A percentile compares a stretch with the other conserved stretches of the same genome.
Evolutionary conservation across 2,888 invertebrate genomes (phyloP).

Genomic region (Lycophotia porphyrea): DNA sequence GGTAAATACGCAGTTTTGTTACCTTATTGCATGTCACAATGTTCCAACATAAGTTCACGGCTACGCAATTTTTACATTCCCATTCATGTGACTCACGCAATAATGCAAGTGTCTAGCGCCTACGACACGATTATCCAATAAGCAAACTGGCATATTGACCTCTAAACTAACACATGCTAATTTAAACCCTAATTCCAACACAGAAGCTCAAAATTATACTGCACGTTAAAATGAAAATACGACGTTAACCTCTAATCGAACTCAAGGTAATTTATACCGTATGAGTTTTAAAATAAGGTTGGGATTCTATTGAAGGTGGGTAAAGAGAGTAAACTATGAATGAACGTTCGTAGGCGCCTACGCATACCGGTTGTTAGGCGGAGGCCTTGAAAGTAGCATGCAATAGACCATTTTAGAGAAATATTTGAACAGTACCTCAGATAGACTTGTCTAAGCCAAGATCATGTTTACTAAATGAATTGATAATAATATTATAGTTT

Average conservation of each 20-base stretch:
- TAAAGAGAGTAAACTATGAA: constrained; percentile 69
- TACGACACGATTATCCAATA: constrained; percentile 75
- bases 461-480: not conserved
- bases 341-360: constrained; percentile 74
- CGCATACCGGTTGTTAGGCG: constrained; percentile 64
- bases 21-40: not conserved
- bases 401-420: constrained; percentile 51
- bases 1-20: too few species aligned
- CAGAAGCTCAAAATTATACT: constrained; percentile 11
- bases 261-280: constrained; percentile 18
- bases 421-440: constrained; percentile 41
- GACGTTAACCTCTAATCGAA: constrained; percentile 43
- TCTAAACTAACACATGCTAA: constrained; percentile 40
- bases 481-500: not conserved
- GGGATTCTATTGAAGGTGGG: constrained; percentile 22
- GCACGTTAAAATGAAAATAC: constrained; percentile 23
- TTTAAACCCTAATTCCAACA: constrained; percentile 7
- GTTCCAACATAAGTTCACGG: constrained; percentile 56
- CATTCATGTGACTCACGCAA: constrained; percentile 69
- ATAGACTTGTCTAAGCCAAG: constrained; percentile 19
- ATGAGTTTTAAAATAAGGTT: rapidly evolving
- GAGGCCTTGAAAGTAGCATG: constrained; percentile 59
- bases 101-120: constrained; percentile 74
- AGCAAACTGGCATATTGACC: constrained; percentile 61
- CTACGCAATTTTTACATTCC: constrained; percentile 52